Evolutionary conservation across 2,888 invertebrate species (phyloP), one percentile per base, ranked within the genome.

Genomic region (Pilophorus perplexus): DNA sequence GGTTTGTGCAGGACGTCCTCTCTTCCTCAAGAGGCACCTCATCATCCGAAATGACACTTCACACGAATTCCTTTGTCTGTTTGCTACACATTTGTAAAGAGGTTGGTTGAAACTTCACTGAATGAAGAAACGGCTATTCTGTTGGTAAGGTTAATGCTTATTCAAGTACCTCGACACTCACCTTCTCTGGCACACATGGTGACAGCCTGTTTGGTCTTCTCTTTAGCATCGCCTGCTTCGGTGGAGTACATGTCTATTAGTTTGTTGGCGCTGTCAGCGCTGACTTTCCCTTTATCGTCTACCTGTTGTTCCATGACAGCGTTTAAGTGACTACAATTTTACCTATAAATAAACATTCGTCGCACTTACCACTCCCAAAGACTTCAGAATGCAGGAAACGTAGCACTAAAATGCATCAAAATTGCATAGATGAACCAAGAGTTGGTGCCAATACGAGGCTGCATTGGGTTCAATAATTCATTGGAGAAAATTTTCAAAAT

Each of bases 41-140:
- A 62, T 44, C 62, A 62, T 62, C n/a, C 46, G 25, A 33, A 38
- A 62, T 20, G 62, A 46, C 2, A 48, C 62, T 28, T 62, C 62
- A 27, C 62, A 62, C 8, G 16, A 20, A 33, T 28, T 46, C n/a
- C 33, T 12, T 12, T 27, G 28, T 20, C 44, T 27, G 46, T 62
- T 62, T 1, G 62, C 62, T 62, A 48, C 12, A 54, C 8, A 54
- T 1, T 28, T 6, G n/a, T 42, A 5, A 16, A 10, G 33, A 33
- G 12, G 6, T 33, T 12, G 12, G n/a, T n/a, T n/a, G 33, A 3
- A 48, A 48, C 20, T 6, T 44, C 44, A 10, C 14, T 4, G 4
- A 44, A 2, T 18, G 2, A 2, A 44, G n/a, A 44, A 44, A 44
- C 18, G 44, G 44, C 3, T 10, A 44, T 2, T n/a, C 16, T 44